phyloP scores from a whole-genome alignment of 2,797 vertebrate genomes.

The Diplodus puntazzo region DNA sequence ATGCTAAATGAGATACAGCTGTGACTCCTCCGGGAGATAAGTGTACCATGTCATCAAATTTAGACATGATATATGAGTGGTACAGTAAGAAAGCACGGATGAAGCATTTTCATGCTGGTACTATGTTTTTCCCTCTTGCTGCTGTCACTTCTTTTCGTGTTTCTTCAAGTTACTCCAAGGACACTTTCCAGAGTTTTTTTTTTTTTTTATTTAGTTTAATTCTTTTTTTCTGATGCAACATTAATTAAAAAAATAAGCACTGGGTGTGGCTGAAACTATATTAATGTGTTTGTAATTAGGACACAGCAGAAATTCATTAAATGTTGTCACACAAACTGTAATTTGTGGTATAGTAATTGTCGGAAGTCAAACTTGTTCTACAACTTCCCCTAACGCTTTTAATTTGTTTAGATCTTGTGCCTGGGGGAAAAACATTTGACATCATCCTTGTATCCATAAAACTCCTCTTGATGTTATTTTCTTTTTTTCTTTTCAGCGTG shows the following conservation, averaged over 20 bases:
- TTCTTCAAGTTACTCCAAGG: neutral
- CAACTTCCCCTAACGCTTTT: neutral
- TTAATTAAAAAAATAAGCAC: neutral
- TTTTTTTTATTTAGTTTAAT: no score
- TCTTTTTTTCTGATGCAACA: neutral
- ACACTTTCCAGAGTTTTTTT: no score
- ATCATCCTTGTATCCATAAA: slow-evolving; percentile 1
- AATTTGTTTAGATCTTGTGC: neutral
- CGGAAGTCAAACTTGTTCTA: neutral
- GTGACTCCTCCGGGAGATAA: neutral
- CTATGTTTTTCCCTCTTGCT: neutral
- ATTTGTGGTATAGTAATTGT: neutral
- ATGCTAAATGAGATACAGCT: neutral
- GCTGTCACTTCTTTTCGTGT: neutral
- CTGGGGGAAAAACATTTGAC: neutral
- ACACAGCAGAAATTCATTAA: neutral
- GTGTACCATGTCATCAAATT: neutral
- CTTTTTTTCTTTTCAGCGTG: neutral
- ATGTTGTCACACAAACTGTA: neutral
- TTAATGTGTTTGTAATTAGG: neutral
- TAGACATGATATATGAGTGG: neutral
- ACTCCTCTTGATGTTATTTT: neutral
- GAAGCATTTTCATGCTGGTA: neutral
- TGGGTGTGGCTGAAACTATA: neutral
- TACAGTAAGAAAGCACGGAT: neutral